phyloP scores from a whole-genome alignment of 2,888 invertebrate species.

The Euphydryas editha region DNA sequence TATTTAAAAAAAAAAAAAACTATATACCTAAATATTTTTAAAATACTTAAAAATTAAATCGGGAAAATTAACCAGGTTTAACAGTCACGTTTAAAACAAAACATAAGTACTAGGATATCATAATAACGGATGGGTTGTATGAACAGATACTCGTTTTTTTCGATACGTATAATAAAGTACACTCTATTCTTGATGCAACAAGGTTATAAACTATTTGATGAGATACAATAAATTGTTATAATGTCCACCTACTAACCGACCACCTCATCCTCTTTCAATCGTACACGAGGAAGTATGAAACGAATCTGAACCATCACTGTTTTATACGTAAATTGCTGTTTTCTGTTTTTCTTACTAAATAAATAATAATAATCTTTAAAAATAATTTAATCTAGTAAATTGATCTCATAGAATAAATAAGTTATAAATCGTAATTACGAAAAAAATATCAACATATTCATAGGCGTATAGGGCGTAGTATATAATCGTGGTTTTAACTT shows the following conservation, averaged over 20 bases:
- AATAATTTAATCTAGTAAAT: too few species aligned
- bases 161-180: not conserved
- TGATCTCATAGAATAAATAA: too few species aligned
- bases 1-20: too few species aligned
- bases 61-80: not conserved
- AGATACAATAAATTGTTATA: too few species aligned
- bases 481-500: too few species aligned
- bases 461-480: too few species aligned
- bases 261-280: not conserved
- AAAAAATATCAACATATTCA: too few species aligned
- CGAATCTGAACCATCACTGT: not conserved
- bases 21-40: not conserved
- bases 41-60: not conserved
- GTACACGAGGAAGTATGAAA: not conserved
- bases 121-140: not conserved
- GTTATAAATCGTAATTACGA: not conserved
- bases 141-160: not conserved
- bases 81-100: not conserved
- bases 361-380: too few species aligned
- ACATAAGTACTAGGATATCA: not conserved
- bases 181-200: not conserved
- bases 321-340: too few species aligned
- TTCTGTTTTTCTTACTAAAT: too few species aligned
- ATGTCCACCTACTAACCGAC: not conserved
- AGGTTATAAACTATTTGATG: constrained; percentile 1